Base-by-base conservation (phyloP, 2,888 invertebrate species). In the Calephelis perditalis region DNA sequence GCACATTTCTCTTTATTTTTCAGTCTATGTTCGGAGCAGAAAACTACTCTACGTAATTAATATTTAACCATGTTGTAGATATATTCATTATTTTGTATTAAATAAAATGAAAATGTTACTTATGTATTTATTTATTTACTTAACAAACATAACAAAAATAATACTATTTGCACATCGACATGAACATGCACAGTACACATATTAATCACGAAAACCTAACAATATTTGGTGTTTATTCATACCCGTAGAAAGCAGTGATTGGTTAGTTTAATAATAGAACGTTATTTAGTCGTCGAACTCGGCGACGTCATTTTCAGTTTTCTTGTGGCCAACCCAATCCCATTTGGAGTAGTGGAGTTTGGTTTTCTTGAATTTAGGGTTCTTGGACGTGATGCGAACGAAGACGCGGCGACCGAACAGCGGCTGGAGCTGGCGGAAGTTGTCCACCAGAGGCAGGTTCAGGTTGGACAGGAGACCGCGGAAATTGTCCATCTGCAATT, bases 381-480 rank as follows among this genome's bases (percentile, higher is more conserved):
- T 90, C 73, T 91, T 91, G 5, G 90, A 89, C 2, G 93, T 91
- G 70, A 92, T 92, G 59, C 95, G 89, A 37, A 93, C 92, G 73
- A 94, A 95, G 58, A 95, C 88, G 55, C 94, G 90, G 54, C 95
- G 91, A 47, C 92, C 92, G 67, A 94, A 93, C n/a, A 95, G 82
- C 0, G 93, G 92, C 72, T 95, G 95, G 7, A 94, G 79, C 67
- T 87, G 87, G 63, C 95, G 92, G 80, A 92, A 95, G 87, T 95
- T 95, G 81, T 95, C 94, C 8, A 92, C 94, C 7, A 95, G 85
- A n/a, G 89, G 86, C 36, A 92, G 88, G 72, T 92, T 92, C 71
- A 93, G 86, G 68, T 92, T 93, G 69, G 92, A 92, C 15, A 93
- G 93, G 55, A 95, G 87, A 46, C 91, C 91, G 62, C 94, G 89